Base-by-base conservation (phyloP, 2,113 vertebrate genomes). In the Pogona vitticeps region DNA sequence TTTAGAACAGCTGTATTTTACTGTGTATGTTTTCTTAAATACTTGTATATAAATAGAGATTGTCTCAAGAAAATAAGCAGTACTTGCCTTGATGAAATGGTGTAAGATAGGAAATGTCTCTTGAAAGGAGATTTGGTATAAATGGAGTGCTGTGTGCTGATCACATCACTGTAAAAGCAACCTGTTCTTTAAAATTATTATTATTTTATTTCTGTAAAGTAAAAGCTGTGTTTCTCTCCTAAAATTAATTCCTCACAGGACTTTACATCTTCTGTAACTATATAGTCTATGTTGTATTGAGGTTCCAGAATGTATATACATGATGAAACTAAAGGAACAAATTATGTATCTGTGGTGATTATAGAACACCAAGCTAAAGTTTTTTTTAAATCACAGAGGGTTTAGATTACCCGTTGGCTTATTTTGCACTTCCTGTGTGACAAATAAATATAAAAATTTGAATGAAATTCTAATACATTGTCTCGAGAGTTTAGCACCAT, bases 121-220 rank as follows among this genome's bases (percentile, higher is more conserved):
- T 33, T 40, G 56, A 38, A 86, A 72, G 73, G 33, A 86, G 23
- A 63, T 61, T 40, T 1, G 7, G 38, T 71, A 33, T 36, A 76
- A 76, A 84, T 84, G n/a, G 58, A 80, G 58, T 75, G 56, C 38
- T 86, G 18, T 72, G 33, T 80, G n/a, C 73, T 81, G 23, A 73
- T 63, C 68, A 73, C 23, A 73, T 52, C 58, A 80, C 36, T 73
- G 70, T 73, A 58, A 72, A 63, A 83, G 38, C 6, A 71, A 61
- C 71, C 46, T 71, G 68, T 80, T 80, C 7, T 42, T 63, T 80
- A 46, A 71, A 86, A 46, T 73, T 61, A 33, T 52, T 15, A n/a
- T n/a, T n/a, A n/a, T 86, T 72, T 86, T 67, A 56, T 61, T 72
- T 86, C 21, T 86, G 28, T 86, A 61, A 86, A 86, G 58, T 65